Conservation (phyloP, 2,797 vertebrate genomes). For the Champsocephalus gunnari region DNA sequence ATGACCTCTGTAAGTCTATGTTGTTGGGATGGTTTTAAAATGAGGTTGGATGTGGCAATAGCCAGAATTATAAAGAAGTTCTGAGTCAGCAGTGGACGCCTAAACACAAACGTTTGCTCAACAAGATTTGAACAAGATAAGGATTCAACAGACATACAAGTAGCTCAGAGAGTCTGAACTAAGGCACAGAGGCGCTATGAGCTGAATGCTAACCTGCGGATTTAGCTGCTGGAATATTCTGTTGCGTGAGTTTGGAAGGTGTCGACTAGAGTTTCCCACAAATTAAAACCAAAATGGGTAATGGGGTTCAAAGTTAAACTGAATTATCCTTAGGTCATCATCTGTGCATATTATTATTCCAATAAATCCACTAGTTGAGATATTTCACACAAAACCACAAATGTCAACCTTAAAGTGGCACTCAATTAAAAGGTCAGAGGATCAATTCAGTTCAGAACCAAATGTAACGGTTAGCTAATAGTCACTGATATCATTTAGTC, state of each 20-base stretch:
- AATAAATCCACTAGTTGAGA: background rate
- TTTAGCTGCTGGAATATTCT: background rate
- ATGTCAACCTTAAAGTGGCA: background rate
- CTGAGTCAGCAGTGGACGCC: background rate
- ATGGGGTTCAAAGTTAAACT: background rate
- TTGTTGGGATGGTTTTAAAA: background rate
- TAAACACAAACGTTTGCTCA: background rate
- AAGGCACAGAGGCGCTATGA: background rate
- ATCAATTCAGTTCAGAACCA: background rate
- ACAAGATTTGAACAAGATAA: too few species aligned
- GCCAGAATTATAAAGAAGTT: background rate
- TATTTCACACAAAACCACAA: background rate
- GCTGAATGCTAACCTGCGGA: background rate
- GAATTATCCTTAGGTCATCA: too few species aligned
- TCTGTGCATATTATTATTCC: background rate
- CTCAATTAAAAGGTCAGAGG: background rate
- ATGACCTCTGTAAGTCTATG: conserved; percentile 81
- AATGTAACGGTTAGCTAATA: background rate
- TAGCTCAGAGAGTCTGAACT: background rate
- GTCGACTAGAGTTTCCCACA: background rate
- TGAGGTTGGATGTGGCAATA: background rate
- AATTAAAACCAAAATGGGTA: background rate
- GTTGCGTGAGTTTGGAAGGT: too few species aligned
- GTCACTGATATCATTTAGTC: background rate
- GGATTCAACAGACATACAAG: too few species aligned